Evolutionary conservation across 2,888 invertebrate species (phyloP).

Genomic region (Magallana nippona): DNA sequence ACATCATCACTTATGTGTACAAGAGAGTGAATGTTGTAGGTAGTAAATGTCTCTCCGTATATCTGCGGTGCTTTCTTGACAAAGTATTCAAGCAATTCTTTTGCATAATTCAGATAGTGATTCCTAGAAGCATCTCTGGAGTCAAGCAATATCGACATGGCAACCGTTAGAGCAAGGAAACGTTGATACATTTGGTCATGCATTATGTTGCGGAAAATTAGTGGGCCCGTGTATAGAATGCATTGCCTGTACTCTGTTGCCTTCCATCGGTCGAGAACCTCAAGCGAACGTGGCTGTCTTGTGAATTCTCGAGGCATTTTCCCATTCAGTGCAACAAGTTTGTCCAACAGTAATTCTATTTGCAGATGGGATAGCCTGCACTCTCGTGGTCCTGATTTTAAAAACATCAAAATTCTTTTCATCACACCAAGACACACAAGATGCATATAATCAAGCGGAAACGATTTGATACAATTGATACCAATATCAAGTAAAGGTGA

Average conservation of each 20-base stretch:
- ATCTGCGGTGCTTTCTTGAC: conserved; percentile 26
- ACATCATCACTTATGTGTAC: conserved; percentile 52
- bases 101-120: not conserved
- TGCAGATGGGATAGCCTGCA: conserved; percentile 33
- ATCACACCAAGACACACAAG: conserved; percentile 71
- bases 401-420: conserved; percentile 65
- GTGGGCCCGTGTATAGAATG: conserved; percentile 67
- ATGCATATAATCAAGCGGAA: conserved; percentile 67
- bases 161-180: not conserved
- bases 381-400: conserved; percentile 58
- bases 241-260: conserved; percentile 70
- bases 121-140: not conserved
- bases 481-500: conserved; percentile 49
- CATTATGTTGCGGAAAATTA: conserved; percentile 38
- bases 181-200: not conserved
- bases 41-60: conserved; percentile 55
- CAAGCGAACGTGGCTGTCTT: conserved; percentile 65
- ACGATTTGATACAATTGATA: conserved; percentile 39
- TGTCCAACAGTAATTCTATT: conserved; percentile 37
- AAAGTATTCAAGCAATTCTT: not conserved
- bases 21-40: conserved; percentile 53
- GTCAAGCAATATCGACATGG: not conserved
- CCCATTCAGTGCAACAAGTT: not conserved
- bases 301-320: conserved; percentile 63
- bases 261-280: conserved; percentile 67